Conservation (phyloP, 2,888 invertebrate species). For the Chaetogeoica ovagalla region DNA sequence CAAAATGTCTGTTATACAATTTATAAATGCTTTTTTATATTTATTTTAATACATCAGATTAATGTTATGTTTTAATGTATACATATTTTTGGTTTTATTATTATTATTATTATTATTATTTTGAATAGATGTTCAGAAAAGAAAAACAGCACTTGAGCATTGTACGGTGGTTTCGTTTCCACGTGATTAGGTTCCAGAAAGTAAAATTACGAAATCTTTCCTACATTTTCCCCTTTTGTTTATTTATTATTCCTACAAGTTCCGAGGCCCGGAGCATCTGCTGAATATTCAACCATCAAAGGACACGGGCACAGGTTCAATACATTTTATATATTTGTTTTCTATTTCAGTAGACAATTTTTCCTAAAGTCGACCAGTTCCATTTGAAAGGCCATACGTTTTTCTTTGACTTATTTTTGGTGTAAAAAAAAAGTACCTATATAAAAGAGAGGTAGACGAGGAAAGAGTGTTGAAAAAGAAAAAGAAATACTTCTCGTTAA, state of each 20-base stretch:
- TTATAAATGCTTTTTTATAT: neutral
- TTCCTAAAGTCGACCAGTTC: slow-evolving; percentile 26
- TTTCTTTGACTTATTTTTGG: slow-evolving; percentile 2
- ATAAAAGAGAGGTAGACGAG: neutral
- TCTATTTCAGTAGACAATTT: slow-evolving; percentile 23
- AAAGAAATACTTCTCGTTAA: neutral
- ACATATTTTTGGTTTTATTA: neutral
- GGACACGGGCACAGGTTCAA: neutral
- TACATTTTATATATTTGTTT: neutral
- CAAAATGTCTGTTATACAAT: neutral
- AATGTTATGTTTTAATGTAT: neutral
- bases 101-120: no score
- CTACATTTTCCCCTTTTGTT: neutral
- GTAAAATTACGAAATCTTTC: slow-evolving; percentile 24
- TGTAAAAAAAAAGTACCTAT: neutral
- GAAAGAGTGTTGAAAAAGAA: neutral
- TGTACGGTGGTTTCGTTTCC: slow-evolving; percentile 10
- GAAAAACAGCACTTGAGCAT: neutral
- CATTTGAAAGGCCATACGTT: neutral
- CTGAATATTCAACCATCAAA: slow-evolving; percentile 39
- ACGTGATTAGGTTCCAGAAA: slow-evolving; percentile 19
- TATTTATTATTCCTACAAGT: slow-evolving; percentile 47
- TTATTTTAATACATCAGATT: neutral
- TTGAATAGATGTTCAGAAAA: neutral
- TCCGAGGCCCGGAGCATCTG: neutral